A percentile compares a stretch with the other conserved stretches of the same genome.
Evolutionary conservation across 2,797 vertebrate species (phyloP).

Genomic region (Sebastes jordani): DNA sequence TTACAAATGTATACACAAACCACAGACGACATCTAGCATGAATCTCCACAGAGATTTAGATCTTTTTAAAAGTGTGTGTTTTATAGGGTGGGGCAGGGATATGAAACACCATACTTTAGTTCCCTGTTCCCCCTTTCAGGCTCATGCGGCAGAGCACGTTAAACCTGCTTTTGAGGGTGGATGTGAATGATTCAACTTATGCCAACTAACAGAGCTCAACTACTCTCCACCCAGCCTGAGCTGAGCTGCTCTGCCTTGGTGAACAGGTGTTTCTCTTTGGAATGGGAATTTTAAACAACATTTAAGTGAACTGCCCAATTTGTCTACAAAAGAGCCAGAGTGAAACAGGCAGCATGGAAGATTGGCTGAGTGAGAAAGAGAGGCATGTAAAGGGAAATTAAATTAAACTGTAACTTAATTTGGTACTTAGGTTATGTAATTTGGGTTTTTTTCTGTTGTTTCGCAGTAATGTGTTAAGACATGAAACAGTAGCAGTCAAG

Average conservation of each 20-base stretch:
- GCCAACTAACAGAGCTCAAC: background rate
- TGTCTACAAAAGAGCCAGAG: background rate
- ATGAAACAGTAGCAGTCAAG: background rate
- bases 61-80: background rate
- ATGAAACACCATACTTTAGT: background rate
- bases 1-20: background rate
- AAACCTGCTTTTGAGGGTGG: background rate
- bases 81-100: background rate
- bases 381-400: background rate
- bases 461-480: background rate
- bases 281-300: constrained; percentile 6
- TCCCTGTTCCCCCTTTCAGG: background rate
- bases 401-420: background rate
- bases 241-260: background rate
- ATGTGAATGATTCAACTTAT: constrained; percentile 4
- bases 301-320: constrained; percentile 19
- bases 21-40: background rate
- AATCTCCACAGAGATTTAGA: background rate
- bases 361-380: background rate
- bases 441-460: background rate
- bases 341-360: background rate
- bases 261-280: background rate
- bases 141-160: background rate
- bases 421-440: background rate
- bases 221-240: background rate